Conservation (phyloP, 2,888 invertebrate species). For the Lacanobia oleracea region DNA sequence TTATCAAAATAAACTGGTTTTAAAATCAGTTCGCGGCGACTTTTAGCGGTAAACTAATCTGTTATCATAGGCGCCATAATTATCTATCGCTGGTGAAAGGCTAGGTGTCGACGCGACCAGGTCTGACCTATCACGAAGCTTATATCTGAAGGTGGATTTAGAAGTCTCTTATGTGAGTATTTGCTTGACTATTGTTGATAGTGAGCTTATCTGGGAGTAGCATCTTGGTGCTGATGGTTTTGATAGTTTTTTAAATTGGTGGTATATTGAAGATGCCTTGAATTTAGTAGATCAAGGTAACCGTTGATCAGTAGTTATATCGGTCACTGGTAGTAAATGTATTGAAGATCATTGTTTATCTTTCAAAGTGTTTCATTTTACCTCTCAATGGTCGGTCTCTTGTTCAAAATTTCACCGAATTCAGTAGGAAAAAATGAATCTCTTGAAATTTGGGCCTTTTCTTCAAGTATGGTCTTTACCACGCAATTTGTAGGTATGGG, state of each 20-base stretch:
- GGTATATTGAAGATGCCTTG: neutral
- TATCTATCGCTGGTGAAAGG: slow-evolving; percentile 58
- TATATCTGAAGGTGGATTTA: slow-evolving; percentile 52
- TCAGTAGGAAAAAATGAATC: neutral
- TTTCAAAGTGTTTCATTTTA: too few relatives aligned
- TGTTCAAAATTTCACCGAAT: too few relatives aligned
- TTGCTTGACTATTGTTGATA: slow-evolving; percentile 18
- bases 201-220: slow-evolving; percentile 1
- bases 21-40: slow-evolving; percentile 32
- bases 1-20: slow-evolving; percentile 42
- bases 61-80: slow-evolving; percentile 59
- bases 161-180: slow-evolving; percentile 30
- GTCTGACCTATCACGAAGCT: slow-evolving; percentile 54
- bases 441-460: neutral
- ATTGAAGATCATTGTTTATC: too few relatives aligned
- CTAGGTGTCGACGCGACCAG: slow-evolving; percentile 53
- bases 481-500: too few relatives aligned
- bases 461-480: too few relatives aligned
- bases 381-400: too few relatives aligned
- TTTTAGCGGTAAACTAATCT: slow-evolving; percentile 48
- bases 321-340: too few relatives aligned
- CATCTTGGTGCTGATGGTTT: slow-evolving; percentile 1
- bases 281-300: neutral
- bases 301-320: neutral
- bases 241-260: too few relatives aligned